Conservation (phyloP, 1,140 invertebrate species). For the Listronotus bonariensis region DNA sequence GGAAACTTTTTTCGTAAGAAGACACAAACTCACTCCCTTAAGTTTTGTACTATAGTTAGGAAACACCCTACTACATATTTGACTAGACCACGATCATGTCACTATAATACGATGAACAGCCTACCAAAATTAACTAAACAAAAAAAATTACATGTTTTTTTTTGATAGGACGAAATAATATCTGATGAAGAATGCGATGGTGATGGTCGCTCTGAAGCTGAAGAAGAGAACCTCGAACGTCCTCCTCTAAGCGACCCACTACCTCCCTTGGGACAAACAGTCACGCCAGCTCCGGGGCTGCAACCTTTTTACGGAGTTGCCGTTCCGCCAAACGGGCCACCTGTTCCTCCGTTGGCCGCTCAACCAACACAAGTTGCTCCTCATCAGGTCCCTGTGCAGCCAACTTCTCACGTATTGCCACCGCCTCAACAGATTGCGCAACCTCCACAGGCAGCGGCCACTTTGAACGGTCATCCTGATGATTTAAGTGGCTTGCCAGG, state of each 20-base stretch:
- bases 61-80: no score
- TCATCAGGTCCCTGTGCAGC: constrained; percentile 9
- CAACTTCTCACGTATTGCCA: constrained; percentile 31
- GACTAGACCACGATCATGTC: no score
- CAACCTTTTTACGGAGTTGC: constrained; percentile 24
- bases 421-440: constrained; percentile 26
- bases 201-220: constrained; percentile 67
- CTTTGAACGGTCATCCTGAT: constrained; percentile 57
- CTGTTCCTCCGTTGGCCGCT: constrained; percentile 17
- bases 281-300: constrained; percentile 44
- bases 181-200: constrained; percentile 72
- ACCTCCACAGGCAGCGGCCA: constrained; percentile 51
- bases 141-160: background rate
- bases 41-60: no score
- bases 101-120: no score
- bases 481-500: constrained; percentile 49
- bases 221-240: constrained; percentile 62
- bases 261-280: constrained; percentile 13
- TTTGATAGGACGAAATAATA: constrained; percentile 71
- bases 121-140: background rate
- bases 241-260: constrained; percentile 38
- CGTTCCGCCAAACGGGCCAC: constrained; percentile 16
- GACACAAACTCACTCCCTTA: no score
- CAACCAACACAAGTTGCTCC: constrained; percentile 15
- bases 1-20: no score